Conservation (phyloP, 2,797 vertebrate genomes). For the Dicrostonyx torquatus region DNA sequence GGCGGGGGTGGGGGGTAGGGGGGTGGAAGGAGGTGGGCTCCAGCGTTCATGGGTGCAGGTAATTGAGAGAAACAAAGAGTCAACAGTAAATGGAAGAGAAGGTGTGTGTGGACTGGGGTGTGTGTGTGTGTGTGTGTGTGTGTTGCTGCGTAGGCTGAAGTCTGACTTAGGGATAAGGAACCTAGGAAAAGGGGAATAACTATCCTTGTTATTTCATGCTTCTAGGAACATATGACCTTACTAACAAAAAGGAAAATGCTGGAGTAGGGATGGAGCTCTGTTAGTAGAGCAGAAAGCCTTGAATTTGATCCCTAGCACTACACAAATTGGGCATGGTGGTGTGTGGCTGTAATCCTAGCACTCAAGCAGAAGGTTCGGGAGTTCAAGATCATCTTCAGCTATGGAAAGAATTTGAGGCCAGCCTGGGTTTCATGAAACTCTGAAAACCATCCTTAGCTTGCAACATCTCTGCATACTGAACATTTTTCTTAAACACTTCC, state of each 20-base stretch:
- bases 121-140: too few relatives aligned
- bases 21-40: too few relatives aligned
- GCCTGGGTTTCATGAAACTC: not conserved
- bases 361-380: not conserved
- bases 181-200: not conserved
- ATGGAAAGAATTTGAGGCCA: not conserved
- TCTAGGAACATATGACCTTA: not conserved
- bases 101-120: not conserved
- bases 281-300: not conserved
- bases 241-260: not conserved
- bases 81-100: not conserved
- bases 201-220: not conserved
- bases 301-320: not conserved
- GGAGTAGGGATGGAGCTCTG: not conserved
- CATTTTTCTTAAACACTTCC: not conserved
- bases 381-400: not conserved
- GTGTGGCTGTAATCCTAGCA: not conserved
- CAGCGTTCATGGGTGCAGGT: not conserved
- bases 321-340: not conserved
- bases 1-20: too few relatives aligned
- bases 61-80: not conserved
- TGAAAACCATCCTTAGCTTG: not conserved
- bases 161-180: constrained; percentile 17
- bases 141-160: not conserved
- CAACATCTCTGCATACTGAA: not conserved